These are phyloP conservation scores for Lasioglossum figueresi DNA, from an alignment of 2,888 invertebrate genomes.

Conservation along the genomic window DNA sequence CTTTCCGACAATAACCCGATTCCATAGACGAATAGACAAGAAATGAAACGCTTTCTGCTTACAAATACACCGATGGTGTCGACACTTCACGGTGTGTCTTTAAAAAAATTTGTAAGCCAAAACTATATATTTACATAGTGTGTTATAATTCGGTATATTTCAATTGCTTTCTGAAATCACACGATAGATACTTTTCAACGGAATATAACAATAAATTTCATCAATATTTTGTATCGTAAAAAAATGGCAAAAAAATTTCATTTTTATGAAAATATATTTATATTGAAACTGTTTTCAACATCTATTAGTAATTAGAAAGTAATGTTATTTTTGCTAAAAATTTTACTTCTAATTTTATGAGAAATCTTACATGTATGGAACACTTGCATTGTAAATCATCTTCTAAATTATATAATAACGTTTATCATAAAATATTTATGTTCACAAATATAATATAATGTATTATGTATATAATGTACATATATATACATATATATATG, in stretches of 20 bases:
- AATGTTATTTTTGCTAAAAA: neutral
- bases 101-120: slow-evolving; percentile 19
- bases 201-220: neutral
- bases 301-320: neutral
- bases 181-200: neutral
- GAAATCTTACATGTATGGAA: neutral
- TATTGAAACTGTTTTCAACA: neutral
- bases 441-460: neutral
- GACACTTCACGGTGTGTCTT: slow-evolving; percentile 39
- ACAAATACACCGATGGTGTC: slow-evolving; percentile 54
- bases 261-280: neutral
- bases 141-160: neutral
- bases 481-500: neutral
- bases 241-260: neutral
- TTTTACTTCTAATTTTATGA: neutral
- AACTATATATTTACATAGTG: neutral
- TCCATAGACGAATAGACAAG: slow-evolving; percentile 57
- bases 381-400: neutral
- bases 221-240: neutral
- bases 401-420: neutral
- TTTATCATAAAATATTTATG: neutral
- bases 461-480: too few relatives aligned
- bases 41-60: slow-evolving; percentile 48
- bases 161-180: neutral
- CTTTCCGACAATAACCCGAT: slow-evolving; percentile 62